A percentile compares a stretch with the other conserved stretches of the same genome.
phyloP scores from a whole-genome alignment of 2,113 vertebrate species.

The Albula goreensis region DNA sequence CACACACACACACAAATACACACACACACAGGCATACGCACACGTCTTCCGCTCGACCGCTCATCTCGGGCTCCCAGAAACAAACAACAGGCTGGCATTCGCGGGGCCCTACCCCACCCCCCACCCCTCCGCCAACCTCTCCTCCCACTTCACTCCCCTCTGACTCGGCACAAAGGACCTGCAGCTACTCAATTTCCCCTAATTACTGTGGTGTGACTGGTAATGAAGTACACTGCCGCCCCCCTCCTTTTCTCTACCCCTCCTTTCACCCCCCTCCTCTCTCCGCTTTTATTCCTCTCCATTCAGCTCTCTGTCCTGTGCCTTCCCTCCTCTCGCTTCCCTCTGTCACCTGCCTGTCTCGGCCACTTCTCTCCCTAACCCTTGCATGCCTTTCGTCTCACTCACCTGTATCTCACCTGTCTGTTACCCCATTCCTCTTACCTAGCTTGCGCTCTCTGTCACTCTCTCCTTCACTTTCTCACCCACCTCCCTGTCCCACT shows the following conservation, averaged over 20 bases:
- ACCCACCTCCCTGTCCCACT: too few species aligned
- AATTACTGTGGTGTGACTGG: slow-evolving; percentile 84
- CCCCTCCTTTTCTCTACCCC: slow-evolving; percentile 56
- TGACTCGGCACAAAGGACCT: slow-evolving; percentile 80
- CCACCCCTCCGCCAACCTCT: slow-evolving; percentile 67
- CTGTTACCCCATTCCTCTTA: slow-evolving; percentile 47
- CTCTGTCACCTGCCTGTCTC: not conserved
- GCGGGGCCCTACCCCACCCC: slow-evolving; percentile 45
- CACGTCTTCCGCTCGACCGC: not conserved
- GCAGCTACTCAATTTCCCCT: slow-evolving; percentile 88
- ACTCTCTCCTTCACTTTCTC: not conserved
- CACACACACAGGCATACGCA: not conserved
- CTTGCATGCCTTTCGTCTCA: not conserved
- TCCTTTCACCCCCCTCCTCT: slow-evolving; percentile 48
- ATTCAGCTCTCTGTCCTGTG: not conserved
- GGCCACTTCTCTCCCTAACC: not conserved
- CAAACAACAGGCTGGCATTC: slow-evolving; percentile 79
- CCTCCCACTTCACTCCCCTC: slow-evolving; percentile 79
- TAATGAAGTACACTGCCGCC: slow-evolving; percentile 73
- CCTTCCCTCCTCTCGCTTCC: not conserved
- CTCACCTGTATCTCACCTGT: not conserved
- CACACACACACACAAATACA: not conserved
- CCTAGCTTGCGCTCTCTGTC: not conserved
- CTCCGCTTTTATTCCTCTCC: slow-evolving; percentile 21
- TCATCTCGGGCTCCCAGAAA: slow-evolving; percentile 69